A percentile compares a stretch with the other conserved stretches of the same genome.
Conservation (phyloP, 2,888 invertebrate species). For the Sabatieria punctata region DNA sequence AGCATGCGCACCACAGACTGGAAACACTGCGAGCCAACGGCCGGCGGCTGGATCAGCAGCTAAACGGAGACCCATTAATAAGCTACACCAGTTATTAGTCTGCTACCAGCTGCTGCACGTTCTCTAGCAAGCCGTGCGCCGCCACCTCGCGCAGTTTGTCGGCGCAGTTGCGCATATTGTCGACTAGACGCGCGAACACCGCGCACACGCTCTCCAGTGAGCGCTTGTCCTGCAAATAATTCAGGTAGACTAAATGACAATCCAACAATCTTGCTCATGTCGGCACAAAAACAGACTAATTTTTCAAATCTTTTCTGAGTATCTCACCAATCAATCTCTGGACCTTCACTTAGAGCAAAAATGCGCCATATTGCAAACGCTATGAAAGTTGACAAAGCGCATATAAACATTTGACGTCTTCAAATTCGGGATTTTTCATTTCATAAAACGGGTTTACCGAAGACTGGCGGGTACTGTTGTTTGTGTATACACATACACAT, state of each 20-base stretch:
- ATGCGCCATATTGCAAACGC: no score
- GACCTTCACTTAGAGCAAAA: no score
- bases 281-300: not conserved
- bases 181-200: slow-evolving; percentile 85
- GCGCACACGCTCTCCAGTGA: slow-evolving; percentile 91
- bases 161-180: slow-evolving; percentile 83
- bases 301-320: not conserved
- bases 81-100: not conserved
- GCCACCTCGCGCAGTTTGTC: slow-evolving; percentile 80
- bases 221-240: slow-evolving; percentile 64
- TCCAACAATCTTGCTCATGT: not conserved
- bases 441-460: no score
- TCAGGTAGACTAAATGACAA: slow-evolving; percentile 5
- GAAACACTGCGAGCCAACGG: slow-evolving; percentile 82
- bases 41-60: slow-evolving; percentile 82
- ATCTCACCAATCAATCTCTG: no score
- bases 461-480: no score
- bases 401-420: slow-evolving; percentile 12
- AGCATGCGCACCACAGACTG: slow-evolving; percentile 89
- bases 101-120: slow-evolving; percentile 70
- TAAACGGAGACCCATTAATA: slow-evolving; percentile 32
- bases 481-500: no score
- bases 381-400: slow-evolving; percentile 1
- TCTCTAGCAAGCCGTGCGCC: slow-evolving; percentile 69
- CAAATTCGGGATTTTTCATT: no score